Percentiles rank a stretch among this genome's conserved stretches.
Evolutionary conservation across 2,113 vertebrate species (phyloP).

Genomic region (Otus sunia): DNA sequence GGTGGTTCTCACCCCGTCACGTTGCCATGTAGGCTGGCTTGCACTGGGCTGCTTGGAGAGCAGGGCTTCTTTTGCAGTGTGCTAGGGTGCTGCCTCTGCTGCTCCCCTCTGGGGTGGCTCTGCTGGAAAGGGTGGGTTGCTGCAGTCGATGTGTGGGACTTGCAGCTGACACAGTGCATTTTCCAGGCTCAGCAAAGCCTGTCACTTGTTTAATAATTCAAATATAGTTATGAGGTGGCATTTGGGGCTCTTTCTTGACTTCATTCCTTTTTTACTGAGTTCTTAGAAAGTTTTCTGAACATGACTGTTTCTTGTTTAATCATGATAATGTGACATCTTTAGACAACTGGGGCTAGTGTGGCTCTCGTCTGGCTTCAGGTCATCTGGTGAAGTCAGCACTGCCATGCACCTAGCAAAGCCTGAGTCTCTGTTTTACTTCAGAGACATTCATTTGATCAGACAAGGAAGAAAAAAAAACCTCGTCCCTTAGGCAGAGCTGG

Average conservation of each 20-base stretch:
- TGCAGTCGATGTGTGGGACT: fast-evolving
- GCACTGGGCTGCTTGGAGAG: neutral
- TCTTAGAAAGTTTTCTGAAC: neutral
- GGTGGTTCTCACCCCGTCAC: fast-evolving
- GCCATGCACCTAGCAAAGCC: neutral
- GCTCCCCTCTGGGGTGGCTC: neutral
- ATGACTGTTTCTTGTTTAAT: neutral
- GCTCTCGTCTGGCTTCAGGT: neutral
- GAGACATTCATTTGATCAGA: neutral
- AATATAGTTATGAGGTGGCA: neutral
- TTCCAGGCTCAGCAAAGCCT: neutral
- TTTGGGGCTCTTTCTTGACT: neutral
- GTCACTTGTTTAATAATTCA: neutral
- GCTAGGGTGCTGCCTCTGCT: neutral
- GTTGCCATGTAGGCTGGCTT: neutral
- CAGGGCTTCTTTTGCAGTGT: neutral
- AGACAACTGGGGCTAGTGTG: neutral
- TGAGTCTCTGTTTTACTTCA: neutral
- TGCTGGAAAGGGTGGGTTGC: neutral
- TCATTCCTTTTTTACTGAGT: neutral
- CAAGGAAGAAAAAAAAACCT: neutral
- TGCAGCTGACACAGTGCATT: neutral
- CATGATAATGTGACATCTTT: neutral
- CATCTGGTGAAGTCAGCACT: neutral
- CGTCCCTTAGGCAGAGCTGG: neutral